Percentiles rank a stretch among this genome's conserved stretches.
Evolutionary conservation across 2,888 invertebrate species (phyloP).

Genomic region (Gastracanthus pulcherrimus): DNA sequence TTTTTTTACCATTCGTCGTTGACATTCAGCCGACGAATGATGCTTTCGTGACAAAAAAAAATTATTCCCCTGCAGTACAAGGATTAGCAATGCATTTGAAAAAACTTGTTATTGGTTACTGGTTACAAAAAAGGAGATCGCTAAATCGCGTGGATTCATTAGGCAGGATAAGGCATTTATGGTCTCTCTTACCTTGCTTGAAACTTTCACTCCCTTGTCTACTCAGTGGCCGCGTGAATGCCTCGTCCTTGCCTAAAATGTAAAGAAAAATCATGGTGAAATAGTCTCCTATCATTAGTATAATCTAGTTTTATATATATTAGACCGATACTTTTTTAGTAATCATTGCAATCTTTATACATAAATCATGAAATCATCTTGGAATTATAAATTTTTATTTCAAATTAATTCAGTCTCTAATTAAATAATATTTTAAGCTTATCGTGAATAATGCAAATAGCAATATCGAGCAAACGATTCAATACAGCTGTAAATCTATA

Average conservation of each 20-base stretch:
- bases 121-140: conserved; percentile 59
- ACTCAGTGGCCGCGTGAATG: conserved; percentile 76
- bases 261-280: conserved; percentile 27
- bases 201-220: conserved; percentile 75
- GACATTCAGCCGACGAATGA: background rate
- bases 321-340: too few species aligned
- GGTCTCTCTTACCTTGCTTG: conserved; percentile 74
- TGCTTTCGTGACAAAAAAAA: conserved; percentile 11
- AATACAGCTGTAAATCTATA: too few species aligned
- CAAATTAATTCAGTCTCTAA: too few species aligned
- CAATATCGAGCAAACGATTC: too few species aligned
- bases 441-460: too few species aligned
- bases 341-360: too few species aligned
- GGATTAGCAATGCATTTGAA: conserved; percentile 57
- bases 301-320: too few species aligned
- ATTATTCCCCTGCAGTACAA: conserved; percentile 50
- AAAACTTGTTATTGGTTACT: conserved; percentile 58
- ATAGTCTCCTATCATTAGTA: too few species aligned
- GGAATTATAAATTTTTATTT: too few species aligned
- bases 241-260: conserved; percentile 74
- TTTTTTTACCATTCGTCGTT: conserved; percentile 6
- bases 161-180: conserved; percentile 57
- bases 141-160: conserved; percentile 63
- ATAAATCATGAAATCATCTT: too few species aligned
- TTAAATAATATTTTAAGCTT: too few species aligned